A percentile compares a stretch with the other conserved stretches of the same genome.
These are phyloP conservation scores for Chrosomus eos DNA, from an alignment of 2,797 vertebrate genomes.

Conservation along the genomic window DNA sequence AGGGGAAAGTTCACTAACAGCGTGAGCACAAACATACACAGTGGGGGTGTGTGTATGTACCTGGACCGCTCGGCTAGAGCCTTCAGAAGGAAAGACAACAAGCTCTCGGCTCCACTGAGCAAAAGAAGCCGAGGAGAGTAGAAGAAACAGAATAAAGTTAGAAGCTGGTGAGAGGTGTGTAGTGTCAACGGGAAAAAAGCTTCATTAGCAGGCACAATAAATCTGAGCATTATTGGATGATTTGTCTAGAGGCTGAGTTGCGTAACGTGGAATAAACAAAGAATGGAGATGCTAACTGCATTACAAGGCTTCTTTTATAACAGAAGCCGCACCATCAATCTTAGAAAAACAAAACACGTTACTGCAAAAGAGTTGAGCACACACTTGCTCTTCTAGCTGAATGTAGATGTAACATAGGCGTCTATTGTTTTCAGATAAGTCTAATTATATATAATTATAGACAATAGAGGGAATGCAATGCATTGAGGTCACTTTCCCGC, in stretches of 20 bases:
- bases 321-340: slow-evolving; percentile 72
- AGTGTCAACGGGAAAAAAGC: slow-evolving; percentile 61
- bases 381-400: background rate
- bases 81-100: slow-evolving; percentile 79
- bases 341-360: slow-evolving; percentile 69
- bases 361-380: slow-evolving; percentile 32
- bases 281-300: slow-evolving; percentile 68
- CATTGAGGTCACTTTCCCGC: no score
- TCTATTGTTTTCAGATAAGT: background rate
- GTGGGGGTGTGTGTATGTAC: slow-evolving; percentile 69
- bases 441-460: background rate
- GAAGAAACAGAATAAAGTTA: slow-evolving; percentile 42
- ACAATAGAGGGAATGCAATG: no score
- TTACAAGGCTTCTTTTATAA: slow-evolving; percentile 76
- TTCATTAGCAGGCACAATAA: slow-evolving; percentile 73
- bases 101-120: slow-evolving; percentile 80
- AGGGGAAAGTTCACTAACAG: slow-evolving; percentile 52
- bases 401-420: background rate
- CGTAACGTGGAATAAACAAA: slow-evolving; percentile 73
- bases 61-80: slow-evolving; percentile 79
- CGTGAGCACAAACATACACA: slow-evolving; percentile 37
- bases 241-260: slow-evolving; percentile 71
- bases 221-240: slow-evolving; percentile 72
- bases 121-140: slow-evolving; percentile 22
- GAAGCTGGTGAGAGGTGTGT: slow-evolving; percentile 42